Evolutionary conservation across 2,113 vertebrate genomes (phyloP).

Genomic region (Syrmaticus mikado): DNA sequence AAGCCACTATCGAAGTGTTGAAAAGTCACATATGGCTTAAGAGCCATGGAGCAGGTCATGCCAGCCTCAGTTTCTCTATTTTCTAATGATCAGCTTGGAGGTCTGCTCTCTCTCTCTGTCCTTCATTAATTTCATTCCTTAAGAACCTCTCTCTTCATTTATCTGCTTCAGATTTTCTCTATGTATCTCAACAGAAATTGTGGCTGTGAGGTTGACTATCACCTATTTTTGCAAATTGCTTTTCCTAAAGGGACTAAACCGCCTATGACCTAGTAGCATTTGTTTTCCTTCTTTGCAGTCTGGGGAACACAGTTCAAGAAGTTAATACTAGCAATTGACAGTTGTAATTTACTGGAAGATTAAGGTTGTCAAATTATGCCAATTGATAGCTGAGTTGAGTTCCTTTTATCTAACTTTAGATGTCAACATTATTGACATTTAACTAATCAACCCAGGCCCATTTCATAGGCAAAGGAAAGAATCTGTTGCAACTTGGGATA

Average conservation of each 20-base stretch:
- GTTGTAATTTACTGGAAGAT: slow-evolving; percentile 37
- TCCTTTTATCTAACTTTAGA: slow-evolving; percentile 44
- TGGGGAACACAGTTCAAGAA: neutral
- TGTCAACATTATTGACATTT: slow-evolving; percentile 5
- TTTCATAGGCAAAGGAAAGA: neutral
- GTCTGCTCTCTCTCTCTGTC: neutral
- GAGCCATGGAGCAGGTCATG: neutral
- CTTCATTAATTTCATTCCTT: neutral
- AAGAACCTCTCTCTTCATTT: neutral
- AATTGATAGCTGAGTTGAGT: slow-evolving; percentile 5
- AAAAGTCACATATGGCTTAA: neutral
- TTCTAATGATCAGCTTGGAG: neutral
- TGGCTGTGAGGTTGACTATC: neutral
- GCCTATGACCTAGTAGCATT: neutral
- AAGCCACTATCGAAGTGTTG: neutral
- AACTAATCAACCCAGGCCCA: neutral
- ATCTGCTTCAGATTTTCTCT: neutral
- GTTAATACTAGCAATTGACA: slow-evolving; percentile 27
- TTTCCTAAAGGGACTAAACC: neutral
- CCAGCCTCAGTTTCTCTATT: neutral
- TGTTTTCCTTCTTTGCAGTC: slow-evolving; percentile 7
- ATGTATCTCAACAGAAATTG: neutral
- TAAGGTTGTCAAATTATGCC: slow-evolving; percentile 38
- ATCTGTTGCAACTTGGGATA: neutral
- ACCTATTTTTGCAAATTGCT: neutral